Conservation (phyloP, 1,140 invertebrate genomes). For the Pissodes strobi region DNA sequence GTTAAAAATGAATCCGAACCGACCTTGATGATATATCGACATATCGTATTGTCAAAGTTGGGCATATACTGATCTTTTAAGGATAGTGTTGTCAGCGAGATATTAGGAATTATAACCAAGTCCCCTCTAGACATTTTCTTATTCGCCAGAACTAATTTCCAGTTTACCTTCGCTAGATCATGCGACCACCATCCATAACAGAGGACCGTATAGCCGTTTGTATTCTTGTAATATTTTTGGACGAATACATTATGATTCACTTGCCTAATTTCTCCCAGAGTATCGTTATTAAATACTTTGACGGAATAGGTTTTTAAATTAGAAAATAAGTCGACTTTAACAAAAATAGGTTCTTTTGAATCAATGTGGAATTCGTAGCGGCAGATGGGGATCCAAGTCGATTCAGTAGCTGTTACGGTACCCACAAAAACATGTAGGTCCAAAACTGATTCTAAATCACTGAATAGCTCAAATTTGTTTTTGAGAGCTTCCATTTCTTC, state of each 20-base stretch:
- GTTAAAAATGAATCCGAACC: conserved; percentile 4
- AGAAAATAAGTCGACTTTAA: conserved; percentile 46
- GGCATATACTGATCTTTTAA: conserved; percentile 30
- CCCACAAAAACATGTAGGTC: conserved; percentile 14
- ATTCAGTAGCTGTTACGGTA: not conserved
- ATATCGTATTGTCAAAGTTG: conserved; percentile 21
- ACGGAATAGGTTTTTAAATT: conserved; percentile 43
- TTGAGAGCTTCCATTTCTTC: not conserved
- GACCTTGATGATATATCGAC: conserved; percentile 8
- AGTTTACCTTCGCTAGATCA: conserved; percentile 38
- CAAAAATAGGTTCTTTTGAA: conserved; percentile 29
- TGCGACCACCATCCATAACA: conserved; percentile 49
- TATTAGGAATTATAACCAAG: conserved; percentile 2
- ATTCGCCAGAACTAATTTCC: conserved; percentile 43
- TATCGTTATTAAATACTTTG: conserved; percentile 53
- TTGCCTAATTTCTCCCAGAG: conserved; percentile 42
- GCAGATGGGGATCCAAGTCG: conserved; percentile 34
- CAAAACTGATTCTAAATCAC: conserved; percentile 29
- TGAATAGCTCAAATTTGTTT: conserved; percentile 13
- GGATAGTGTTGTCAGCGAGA: not conserved
- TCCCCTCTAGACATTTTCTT: conserved; percentile 10
- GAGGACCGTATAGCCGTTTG: conserved; percentile 52
- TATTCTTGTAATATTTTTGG: conserved; percentile 37
- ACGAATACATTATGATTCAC: conserved; percentile 42
- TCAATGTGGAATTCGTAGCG: conserved; percentile 36